Evolutionary conservation across 1,140 invertebrate species (phyloP).

Genomic region (Euura saliciscinereae): DNA sequence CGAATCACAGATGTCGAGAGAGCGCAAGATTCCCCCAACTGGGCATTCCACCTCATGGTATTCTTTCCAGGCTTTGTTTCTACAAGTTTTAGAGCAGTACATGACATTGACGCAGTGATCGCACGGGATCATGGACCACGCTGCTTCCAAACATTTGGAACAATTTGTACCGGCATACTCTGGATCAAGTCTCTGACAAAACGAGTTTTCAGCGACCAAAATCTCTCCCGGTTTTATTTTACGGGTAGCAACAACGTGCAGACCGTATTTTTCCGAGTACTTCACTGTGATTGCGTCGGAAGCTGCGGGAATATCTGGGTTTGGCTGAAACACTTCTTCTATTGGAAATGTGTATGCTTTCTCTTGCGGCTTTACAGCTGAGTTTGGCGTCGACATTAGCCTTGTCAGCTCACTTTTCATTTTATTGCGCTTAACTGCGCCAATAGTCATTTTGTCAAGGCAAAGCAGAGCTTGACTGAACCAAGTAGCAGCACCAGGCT

Average conservation of each 20-base stretch:
- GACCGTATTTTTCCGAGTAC: slow-evolving; percentile 63
- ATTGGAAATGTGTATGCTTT: not conserved
- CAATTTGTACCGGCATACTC: slow-evolving; percentile 70
- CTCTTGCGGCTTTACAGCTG: not conserved
- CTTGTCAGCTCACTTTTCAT: not conserved
- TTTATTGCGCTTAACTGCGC: not conserved
- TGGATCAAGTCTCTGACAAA: slow-evolving; percentile 68
- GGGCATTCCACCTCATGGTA: too few relatives aligned
- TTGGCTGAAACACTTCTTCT: slow-evolving; percentile 38
- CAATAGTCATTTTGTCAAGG: not conserved
- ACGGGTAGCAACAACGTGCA: slow-evolving; percentile 66
- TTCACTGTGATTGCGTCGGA: too few relatives aligned
- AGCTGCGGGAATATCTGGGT: too few relatives aligned
- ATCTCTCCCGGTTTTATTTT: slow-evolving; percentile 75
- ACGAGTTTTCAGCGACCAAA: slow-evolving; percentile 77
- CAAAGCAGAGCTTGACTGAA: not conserved
- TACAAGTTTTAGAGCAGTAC: slow-evolving; percentile 75
- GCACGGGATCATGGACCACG: slow-evolving; percentile 67
- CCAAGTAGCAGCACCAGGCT: not conserved
- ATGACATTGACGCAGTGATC: slow-evolving; percentile 65
- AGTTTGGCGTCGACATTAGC: not conserved
- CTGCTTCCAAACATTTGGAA: slow-evolving; percentile 72
- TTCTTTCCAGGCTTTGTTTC: slow-evolving; percentile 61
- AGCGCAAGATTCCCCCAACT: too few relatives aligned
- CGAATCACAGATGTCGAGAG: too few relatives aligned